These are phyloP conservation scores for Brachypalpus laphriformis DNA, from an alignment of 2,888 invertebrate genomes.

Conservation along the genomic window DNA sequence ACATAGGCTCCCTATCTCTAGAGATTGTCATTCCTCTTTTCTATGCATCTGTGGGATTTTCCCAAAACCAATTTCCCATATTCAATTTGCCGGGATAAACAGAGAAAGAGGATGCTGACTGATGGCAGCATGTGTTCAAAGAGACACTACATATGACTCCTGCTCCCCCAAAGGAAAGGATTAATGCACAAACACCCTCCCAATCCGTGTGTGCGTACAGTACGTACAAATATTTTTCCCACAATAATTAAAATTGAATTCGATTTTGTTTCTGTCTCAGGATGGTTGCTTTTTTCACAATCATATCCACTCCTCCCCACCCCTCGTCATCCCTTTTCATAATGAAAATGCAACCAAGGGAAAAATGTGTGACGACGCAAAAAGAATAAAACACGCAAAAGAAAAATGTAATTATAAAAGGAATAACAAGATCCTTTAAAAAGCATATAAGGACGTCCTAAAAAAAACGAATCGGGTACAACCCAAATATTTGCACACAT, in stretches of 20 bases:
- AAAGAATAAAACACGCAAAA: slow-evolving; percentile 1
- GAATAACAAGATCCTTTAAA: slow-evolving; percentile 59
- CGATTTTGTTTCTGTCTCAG: slow-evolving; percentile 45
- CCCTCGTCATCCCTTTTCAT: background rate
- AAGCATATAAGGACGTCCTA: slow-evolving; percentile 32
- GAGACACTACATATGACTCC: slow-evolving; percentile 12
- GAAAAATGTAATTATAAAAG: slow-evolving; percentile 60
- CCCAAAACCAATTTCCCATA: slow-evolving; percentile 62
- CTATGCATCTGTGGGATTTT: slow-evolving; percentile 56
- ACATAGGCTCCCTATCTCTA: background rate
- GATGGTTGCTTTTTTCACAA: slow-evolving; percentile 24
- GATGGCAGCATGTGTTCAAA: slow-evolving; percentile 56
- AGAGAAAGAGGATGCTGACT: slow-evolving; percentile 21
- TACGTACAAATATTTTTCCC: slow-evolving; percentile 59
- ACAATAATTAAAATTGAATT: slow-evolving; percentile 72
- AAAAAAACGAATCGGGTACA: slow-evolving; percentile 33
- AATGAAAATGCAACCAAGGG: slow-evolving; percentile 52
- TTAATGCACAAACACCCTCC: slow-evolving; percentile 10
- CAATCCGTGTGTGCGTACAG: background rate
- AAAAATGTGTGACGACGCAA: slow-evolving; percentile 36
- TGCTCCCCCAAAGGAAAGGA: slow-evolving; percentile 46
- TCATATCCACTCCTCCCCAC: background rate
- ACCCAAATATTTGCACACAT: slow-evolving; percentile 69
- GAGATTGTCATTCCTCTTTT: background rate
- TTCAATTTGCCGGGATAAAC: slow-evolving; percentile 36